Conservation (phyloP, 2,888 invertebrate species). For the Ornithoptera priamus region DNA sequence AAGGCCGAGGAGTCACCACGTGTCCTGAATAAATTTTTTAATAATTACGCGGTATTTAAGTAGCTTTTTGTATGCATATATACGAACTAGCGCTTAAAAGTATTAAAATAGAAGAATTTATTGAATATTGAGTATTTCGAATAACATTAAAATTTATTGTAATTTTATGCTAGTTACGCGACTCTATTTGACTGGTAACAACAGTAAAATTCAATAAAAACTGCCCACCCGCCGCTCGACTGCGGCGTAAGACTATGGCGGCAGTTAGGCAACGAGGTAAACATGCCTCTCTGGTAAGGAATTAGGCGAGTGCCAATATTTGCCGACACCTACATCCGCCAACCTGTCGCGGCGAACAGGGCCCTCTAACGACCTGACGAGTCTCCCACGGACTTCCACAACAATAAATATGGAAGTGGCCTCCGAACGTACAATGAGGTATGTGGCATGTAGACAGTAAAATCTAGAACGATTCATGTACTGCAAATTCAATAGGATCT, state of each 20-base stretch:
- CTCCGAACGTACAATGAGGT: slow-evolving; percentile 3
- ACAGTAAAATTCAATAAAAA: slow-evolving; percentile 18
- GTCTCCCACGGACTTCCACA: slow-evolving; percentile 14
- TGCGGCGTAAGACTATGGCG: slow-evolving; percentile 18
- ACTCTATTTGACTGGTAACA: background rate
- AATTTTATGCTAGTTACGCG: slow-evolving; percentile 3
- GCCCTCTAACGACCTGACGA: slow-evolving; percentile 6
- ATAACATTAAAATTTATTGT: background rate
- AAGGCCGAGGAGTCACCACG: too few relatives aligned
- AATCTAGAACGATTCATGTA: slow-evolving; percentile 3
- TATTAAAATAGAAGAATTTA: background rate
- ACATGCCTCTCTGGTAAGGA: slow-evolving; percentile 53
- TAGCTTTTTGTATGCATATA: background rate
- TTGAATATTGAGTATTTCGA: background rate
- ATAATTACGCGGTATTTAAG: background rate
- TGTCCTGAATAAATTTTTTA: background rate
- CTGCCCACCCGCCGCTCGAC: slow-evolving; percentile 34
- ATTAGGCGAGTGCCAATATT: slow-evolving; percentile 74
- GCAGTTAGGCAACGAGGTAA: slow-evolving; percentile 64
- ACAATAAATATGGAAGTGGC: slow-evolving; percentile 5
- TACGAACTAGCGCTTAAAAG: background rate
- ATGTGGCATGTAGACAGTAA: background rate
- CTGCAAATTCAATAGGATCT: background rate
- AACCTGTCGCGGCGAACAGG: slow-evolving; percentile 57
- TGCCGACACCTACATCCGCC: slow-evolving; percentile 75